These are phyloP conservation scores for Gobio gobio DNA, from an alignment of 2,113 vertebrate species.

Conservation along the genomic window DNA sequence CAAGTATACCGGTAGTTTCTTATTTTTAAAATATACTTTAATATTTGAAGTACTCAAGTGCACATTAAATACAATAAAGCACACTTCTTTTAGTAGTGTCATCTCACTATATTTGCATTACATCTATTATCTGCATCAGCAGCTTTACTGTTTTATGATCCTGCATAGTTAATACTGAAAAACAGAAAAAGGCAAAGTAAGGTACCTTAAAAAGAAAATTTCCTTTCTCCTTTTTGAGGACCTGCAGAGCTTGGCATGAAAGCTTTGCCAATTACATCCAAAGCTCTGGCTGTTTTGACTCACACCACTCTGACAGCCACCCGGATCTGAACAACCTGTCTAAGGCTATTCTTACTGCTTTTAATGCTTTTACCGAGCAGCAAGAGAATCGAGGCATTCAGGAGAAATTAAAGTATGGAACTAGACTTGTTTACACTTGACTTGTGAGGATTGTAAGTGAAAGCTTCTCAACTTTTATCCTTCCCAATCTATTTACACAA, in stretches of 20 bases:
- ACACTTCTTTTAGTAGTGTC: too few species aligned
- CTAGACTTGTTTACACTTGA: constrained; percentile 39
- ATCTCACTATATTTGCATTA: too few species aligned
- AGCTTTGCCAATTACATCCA: constrained; percentile 41
- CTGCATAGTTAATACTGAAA: too few species aligned
- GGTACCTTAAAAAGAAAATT: too few species aligned
- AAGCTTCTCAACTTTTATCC: constrained; percentile 15
- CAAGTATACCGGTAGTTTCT: too few species aligned
- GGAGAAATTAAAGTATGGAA: constrained; percentile 40
- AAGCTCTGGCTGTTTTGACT: constrained; percentile 20
- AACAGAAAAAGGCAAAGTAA: too few species aligned
- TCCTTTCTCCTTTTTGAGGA: too few species aligned
- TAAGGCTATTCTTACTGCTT: background rate
- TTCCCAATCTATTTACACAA: constrained; percentile 28
- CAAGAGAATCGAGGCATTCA: constrained; percentile 17
- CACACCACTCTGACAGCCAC: constrained; percentile 14
- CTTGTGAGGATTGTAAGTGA: constrained; percentile 22
- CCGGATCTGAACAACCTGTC: constrained; percentile 17
- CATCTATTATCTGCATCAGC: too few species aligned
- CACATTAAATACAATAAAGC: too few species aligned
- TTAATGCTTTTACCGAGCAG: constrained; percentile 23
- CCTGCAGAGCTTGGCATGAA: background rate
- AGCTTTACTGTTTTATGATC: too few species aligned
- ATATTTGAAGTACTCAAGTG: too few species aligned
- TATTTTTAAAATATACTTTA: too few species aligned